Percentiles rank a stretch among this genome's conserved stretches.
Evolutionary conservation across 2,797 vertebrate species (phyloP).

Genomic region (Trichosurus vulpecula): DNA sequence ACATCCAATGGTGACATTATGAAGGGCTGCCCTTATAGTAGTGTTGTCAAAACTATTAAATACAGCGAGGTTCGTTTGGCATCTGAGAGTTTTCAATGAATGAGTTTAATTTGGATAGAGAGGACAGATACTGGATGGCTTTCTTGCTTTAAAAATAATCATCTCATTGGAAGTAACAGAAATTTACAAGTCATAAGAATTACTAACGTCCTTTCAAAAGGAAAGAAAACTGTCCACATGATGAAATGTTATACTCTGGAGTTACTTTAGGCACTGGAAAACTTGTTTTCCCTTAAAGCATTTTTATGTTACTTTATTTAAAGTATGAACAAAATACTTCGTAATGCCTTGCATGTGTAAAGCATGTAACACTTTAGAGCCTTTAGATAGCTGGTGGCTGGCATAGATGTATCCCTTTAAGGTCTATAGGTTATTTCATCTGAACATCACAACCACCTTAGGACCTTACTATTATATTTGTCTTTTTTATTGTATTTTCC

Average conservation of each 20-base stretch:
- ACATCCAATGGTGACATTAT: neutral
- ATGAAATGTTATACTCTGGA: neutral
- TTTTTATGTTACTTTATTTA: slow-evolving; percentile 33
- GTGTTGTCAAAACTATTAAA: neutral
- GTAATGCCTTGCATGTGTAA: neutral
- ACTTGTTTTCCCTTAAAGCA: neutral
- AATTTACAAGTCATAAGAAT: neutral
- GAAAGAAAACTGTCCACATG: neutral
- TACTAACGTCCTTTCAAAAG: neutral
- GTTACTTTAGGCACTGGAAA: neutral
- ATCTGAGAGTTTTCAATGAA: neutral
- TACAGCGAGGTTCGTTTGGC: neutral
- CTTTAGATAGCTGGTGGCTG: neutral
- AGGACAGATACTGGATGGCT: neutral
- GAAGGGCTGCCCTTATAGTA: neutral
- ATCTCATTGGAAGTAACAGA: neutral
- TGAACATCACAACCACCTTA: neutral
- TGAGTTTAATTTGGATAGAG: neutral
- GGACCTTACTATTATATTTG: neutral
- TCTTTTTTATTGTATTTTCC: neutral
- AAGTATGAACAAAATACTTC: neutral
- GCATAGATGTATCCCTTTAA: neutral
- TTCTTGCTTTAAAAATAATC: neutral
- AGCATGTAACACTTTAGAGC: neutral
- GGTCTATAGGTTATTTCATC: neutral